Percentiles rank a stretch among this genome's conserved stretches.
These are phyloP conservation scores for Bungarus multicinctus DNA, from an alignment of 2,113 vertebrate species.

Conservation along the genomic window DNA sequence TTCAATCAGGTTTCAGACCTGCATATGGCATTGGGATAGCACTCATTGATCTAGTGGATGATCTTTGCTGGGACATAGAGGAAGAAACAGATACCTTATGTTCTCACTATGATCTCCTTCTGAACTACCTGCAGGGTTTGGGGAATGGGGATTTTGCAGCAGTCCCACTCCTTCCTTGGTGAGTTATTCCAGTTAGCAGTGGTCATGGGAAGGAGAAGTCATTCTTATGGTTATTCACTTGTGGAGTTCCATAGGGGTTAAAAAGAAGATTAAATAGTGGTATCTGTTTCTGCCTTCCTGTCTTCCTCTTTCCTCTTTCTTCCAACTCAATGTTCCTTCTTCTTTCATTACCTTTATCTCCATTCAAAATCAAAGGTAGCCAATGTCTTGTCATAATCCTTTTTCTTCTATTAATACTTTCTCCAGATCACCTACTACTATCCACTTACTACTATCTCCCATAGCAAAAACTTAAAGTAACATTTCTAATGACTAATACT, in stretches of 20 bases:
- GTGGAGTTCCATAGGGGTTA: background rate
- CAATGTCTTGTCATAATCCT: background rate
- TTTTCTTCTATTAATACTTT: background rate
- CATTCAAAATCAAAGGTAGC: background rate
- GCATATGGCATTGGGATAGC: background rate
- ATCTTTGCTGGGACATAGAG: background rate
- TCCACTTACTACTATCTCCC: background rate
- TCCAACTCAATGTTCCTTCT: background rate
- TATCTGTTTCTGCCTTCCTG: background rate
- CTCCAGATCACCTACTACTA: background rate
- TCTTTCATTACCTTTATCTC: background rate
- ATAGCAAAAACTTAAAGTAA: background rate
- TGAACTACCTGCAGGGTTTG: background rate
- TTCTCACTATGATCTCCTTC: background rate
- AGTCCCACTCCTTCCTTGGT: background rate
- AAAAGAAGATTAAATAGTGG: background rate
- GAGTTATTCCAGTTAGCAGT: background rate
- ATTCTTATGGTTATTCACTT: background rate
- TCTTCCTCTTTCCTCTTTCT: background rate
- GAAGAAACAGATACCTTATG: background rate
- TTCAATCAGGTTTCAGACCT: background rate
- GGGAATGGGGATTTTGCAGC: background rate
- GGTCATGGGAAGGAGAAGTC: background rate
- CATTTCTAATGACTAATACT: background rate
- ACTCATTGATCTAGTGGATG: background rate